Conservation (phyloP, 2,113 vertebrate genomes). For the Callipepla californica region DNA sequence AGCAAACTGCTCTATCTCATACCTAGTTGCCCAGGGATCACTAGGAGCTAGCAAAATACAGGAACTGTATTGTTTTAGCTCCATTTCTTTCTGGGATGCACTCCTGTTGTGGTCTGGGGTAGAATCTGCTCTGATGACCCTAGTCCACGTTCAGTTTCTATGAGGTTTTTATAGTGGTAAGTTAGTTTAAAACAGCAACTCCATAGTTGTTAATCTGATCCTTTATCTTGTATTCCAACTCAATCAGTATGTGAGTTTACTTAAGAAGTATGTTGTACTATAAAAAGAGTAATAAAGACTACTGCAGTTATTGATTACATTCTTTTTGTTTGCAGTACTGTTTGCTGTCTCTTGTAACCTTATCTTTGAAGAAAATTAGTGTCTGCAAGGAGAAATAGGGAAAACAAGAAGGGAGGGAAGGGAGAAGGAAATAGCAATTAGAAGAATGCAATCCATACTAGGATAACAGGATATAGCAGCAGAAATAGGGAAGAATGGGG, state of each 20-base stretch:
- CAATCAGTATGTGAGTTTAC: neutral
- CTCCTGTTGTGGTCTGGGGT: neutral
- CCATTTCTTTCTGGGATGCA: neutral
- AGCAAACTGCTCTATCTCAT: neutral
- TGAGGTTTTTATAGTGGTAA: neutral
- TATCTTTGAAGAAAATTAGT: neutral
- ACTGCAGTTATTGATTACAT: neutral
- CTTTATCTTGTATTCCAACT: neutral
- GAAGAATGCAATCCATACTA: neutral
- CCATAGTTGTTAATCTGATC: neutral
- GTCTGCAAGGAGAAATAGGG: neutral
- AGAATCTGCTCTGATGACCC: neutral
- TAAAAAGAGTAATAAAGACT: neutral
- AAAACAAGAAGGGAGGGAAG: neutral
- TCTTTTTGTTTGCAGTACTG: neutral
- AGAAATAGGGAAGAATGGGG: neutral
- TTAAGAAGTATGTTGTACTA: neutral
- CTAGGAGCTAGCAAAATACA: neutral
- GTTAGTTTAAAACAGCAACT: neutral
- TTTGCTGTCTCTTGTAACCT: neutral
- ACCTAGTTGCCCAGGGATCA: neutral
- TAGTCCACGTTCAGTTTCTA: neutral
- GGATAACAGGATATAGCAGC: neutral
- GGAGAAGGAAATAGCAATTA: neutral
- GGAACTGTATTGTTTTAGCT: neutral